These are phyloP conservation scores for Flabesymbios commensalis DNA, from an alignment of 2,888 invertebrate genomes.

Conservation along the genomic window DNA sequence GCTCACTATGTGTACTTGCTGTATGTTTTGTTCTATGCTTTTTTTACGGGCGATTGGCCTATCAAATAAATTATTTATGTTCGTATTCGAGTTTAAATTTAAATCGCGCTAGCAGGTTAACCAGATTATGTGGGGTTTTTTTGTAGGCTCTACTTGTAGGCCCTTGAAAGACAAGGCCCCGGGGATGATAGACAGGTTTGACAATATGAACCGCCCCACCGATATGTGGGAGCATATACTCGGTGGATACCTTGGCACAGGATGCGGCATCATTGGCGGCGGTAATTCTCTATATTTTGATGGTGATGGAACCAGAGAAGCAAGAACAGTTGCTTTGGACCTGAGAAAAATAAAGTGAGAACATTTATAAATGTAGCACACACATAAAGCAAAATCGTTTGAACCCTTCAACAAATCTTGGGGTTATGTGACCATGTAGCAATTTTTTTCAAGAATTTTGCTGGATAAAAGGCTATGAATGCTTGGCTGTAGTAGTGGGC, in stretches of 20 bases:
- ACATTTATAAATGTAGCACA: no score
- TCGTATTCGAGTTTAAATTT: no score
- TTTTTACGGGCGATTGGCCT: no score
- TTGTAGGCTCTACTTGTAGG: no score
- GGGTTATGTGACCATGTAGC: background rate
- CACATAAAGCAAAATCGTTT: background rate
- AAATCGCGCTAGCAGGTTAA: no score
- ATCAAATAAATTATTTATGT: no score
- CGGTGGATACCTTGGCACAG: constrained; percentile 55
- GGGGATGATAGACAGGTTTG: constrained; percentile 59
- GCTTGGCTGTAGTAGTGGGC: no score
- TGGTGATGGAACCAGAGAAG: constrained; percentile 56
- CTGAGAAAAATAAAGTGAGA: constrained; percentile 49
- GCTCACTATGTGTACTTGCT: no score
- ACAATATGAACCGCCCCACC: constrained; percentile 51
- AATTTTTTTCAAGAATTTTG: background rate
- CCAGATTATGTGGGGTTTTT: no score
- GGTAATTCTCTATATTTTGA: constrained; percentile 58
- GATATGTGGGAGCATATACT: constrained; percentile 49
- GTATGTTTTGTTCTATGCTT: no score
- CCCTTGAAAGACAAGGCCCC: no score
- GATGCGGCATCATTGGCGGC: constrained; percentile 55
- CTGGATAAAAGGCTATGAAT: no score
- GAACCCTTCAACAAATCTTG: background rate
- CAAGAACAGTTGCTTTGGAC: constrained; percentile 56